Conservation (phyloP, 2,797 vertebrate genomes). For the Phrynocephalus guinanensis region DNA sequence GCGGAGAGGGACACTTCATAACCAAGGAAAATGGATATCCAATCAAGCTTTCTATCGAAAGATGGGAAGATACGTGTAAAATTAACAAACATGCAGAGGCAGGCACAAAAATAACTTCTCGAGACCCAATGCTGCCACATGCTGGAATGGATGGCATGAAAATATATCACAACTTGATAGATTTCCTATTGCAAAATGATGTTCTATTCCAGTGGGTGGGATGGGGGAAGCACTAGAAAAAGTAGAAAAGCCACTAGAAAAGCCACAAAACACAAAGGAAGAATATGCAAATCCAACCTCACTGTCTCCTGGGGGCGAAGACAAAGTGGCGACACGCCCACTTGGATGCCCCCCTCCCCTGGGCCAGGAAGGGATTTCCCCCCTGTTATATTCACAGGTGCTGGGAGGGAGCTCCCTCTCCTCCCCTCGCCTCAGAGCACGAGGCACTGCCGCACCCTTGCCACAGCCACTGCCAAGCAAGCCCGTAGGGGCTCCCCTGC, state of each 20-base stretch:
- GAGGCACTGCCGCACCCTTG: too few species aligned
- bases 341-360: too few species aligned
- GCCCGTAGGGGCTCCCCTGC: too few species aligned
- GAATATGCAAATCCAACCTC: neutral
- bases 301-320: too few species aligned
- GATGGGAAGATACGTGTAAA: conserved; percentile 31
- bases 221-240: neutral
- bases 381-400: too few species aligned
- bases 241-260: neutral
- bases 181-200: neutral
- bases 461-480: too few species aligned
- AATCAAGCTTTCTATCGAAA: conserved; percentile 35
- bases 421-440: too few species aligned
- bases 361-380: too few species aligned
- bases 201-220: neutral
- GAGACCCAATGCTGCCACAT: neutral
- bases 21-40: conserved; percentile 27
- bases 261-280: neutral
- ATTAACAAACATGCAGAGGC: conserved; percentile 28
- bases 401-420: too few species aligned
- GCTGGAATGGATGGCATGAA: neutral
- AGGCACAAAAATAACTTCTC: neutral
- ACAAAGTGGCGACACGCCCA: too few species aligned
- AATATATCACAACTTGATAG: neutral
- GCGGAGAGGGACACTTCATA: conserved; percentile 55